Conservation (phyloP, 2,797 vertebrate genomes). For the Echeneis naucrates region DNA sequence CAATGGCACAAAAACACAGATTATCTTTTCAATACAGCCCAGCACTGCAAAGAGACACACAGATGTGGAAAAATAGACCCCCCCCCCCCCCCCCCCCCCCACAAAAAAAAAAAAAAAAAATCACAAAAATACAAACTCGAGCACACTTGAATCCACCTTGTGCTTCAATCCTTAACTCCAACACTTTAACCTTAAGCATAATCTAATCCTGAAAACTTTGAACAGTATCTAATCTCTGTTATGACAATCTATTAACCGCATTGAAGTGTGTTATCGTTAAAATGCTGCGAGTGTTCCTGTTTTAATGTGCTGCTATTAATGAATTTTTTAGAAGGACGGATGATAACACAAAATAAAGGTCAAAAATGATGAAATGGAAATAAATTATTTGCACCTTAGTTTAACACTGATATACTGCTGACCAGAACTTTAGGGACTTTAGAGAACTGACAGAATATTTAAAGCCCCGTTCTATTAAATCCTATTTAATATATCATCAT, state of each 20-base stretch:
- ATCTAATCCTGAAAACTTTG: slow-evolving; percentile 33
- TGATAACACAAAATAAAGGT: slow-evolving; percentile 7
- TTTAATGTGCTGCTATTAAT: slow-evolving; percentile 1
- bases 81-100: no score
- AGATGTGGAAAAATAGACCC: slow-evolving; percentile 11
- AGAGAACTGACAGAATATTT: slow-evolving; percentile 30
- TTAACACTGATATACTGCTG: slow-evolving; percentile 6
- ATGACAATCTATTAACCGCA: slow-evolving; percentile 31
- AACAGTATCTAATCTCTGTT: slow-evolving; percentile 13
- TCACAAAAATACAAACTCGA: slow-evolving; percentile 19
- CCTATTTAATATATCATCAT: slow-evolving; percentile 35
- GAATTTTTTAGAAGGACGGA: no score
- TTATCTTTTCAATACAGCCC: slow-evolving; percentile 68
- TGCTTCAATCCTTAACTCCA: slow-evolving; percentile 29
- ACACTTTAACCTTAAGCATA: slow-evolving; percentile 43
- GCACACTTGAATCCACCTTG: not conserved
- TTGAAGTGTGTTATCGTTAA: slow-evolving; percentile 14
- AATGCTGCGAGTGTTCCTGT: not conserved
- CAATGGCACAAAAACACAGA: slow-evolving; percentile 79
- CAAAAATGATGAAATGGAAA: slow-evolving; percentile 19
- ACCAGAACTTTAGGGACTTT: slow-evolving; percentile 32
- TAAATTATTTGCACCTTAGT: not conserved
- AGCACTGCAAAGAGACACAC: slow-evolving; percentile 29
- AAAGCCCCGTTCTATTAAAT: slow-evolving; percentile 25
- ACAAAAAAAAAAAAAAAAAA: no score